phyloP scores from a whole-genome alignment of 2,797 vertebrate genomes.

The Esox masquinongy region DNA sequence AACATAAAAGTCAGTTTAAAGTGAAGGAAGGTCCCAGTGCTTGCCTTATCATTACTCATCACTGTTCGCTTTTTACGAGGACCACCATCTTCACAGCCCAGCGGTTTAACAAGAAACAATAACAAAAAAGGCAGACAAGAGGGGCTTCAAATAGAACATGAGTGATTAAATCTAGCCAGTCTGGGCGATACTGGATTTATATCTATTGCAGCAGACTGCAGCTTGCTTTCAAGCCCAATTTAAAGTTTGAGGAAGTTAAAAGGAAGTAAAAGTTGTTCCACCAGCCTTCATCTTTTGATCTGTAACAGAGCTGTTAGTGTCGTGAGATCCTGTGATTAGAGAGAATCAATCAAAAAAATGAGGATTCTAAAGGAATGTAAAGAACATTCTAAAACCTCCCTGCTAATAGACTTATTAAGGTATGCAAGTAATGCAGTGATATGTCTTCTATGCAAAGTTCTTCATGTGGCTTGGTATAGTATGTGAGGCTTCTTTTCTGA shows the following conservation, averaged over 20 bases:
- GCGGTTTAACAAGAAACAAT: conserved; percentile 38
- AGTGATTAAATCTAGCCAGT: conserved; percentile 34
- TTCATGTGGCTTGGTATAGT: neutral
- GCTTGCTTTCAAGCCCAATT: conserved; percentile 47
- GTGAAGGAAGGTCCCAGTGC: neutral
- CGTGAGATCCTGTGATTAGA: conserved; percentile 14
- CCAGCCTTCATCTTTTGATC: conserved; percentile 30
- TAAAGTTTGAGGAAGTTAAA: conserved; percentile 41
- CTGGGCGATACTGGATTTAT: conserved; percentile 22
- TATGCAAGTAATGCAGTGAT: neutral
- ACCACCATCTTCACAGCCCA: conserved; percentile 28
- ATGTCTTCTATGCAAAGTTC: neutral
- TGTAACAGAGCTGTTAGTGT: conserved; percentile 15
- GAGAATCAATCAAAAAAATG: neutral
- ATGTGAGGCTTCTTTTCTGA: neutral
- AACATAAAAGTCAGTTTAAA: conserved; percentile 9
- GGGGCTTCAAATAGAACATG: conserved; percentile 36
- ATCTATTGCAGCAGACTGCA: conserved; percentile 17
- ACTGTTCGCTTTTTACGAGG: conserved; percentile 27
- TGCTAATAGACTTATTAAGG: neutral
- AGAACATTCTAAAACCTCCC: neutral
- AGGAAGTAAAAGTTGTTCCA: conserved; percentile 4
- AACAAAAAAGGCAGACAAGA: conserved; percentile 31
- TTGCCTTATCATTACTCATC: conserved; percentile 14
- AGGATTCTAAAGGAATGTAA: neutral